These are phyloP conservation scores for Sabellastarte sp. DNA, from an alignment of 2,888 invertebrate species.

Conservation along the genomic window DNA sequence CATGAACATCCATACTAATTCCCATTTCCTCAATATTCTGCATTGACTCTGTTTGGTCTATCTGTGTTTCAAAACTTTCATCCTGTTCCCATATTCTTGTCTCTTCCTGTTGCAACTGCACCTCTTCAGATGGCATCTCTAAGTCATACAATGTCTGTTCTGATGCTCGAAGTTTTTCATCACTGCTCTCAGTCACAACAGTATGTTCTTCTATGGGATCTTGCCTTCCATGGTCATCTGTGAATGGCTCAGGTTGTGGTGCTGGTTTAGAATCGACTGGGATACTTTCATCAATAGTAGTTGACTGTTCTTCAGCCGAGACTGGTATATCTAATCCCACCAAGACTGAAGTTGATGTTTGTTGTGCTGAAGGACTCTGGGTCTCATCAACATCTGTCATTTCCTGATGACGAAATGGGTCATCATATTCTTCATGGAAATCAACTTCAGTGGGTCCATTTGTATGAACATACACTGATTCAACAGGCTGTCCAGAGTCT, in stretches of 20 bases:
- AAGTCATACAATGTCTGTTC: slow-evolving; percentile 59
- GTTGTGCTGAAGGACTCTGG: too few species aligned
- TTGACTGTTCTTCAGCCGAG: slow-evolving; percentile 1
- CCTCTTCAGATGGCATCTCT: slow-evolving; percentile 57
- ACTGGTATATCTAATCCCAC: not conserved
- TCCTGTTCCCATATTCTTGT: slow-evolving; percentile 58
- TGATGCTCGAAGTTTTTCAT: slow-evolving; percentile 38
- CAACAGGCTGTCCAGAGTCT: too few species aligned
- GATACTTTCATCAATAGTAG: not conserved
- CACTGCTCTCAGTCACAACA: slow-evolving; percentile 35
- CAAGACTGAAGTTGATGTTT: not conserved
- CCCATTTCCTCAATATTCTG: too few species aligned
- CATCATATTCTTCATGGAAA: slow-evolving; percentile 60
- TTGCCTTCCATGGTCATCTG: not conserved
- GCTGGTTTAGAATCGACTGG: not conserved
- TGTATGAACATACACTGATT: slow-evolving; percentile 31
- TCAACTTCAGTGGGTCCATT: slow-evolving; percentile 65
- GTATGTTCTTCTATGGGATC: slow-evolving; percentile 29
- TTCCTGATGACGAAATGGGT: not conserved
- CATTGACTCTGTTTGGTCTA: not conserved
- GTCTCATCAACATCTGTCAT: not conserved
- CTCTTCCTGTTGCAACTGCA: slow-evolving; percentile 6
- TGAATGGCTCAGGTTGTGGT: not conserved
- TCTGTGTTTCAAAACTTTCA: not conserved
- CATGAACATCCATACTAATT: too few species aligned